phyloP scores from a whole-genome alignment of 1,140 invertebrate species.

The Brachionus paranguensis region DNA sequence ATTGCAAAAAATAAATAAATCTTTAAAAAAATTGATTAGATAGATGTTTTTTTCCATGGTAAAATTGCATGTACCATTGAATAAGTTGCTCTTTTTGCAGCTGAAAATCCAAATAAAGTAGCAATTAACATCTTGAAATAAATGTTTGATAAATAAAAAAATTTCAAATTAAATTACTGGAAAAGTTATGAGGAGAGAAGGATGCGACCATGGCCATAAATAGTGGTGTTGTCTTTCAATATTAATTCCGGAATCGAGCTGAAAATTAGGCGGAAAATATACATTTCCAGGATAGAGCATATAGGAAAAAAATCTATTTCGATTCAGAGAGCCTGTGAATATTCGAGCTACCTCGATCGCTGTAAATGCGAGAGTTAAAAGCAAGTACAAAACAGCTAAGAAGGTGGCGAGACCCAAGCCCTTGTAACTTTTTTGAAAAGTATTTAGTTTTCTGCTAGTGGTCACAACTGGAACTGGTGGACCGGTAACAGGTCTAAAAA shows the following conservation, averaged over 20 bases:
- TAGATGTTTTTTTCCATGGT: too few relatives aligned
- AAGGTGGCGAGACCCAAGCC: background rate
- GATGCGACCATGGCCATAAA: conserved; percentile 31
- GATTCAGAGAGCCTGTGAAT: background rate
- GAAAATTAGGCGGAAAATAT: conserved; percentile 13
- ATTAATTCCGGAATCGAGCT: background rate
- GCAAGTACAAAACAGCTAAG: background rate
- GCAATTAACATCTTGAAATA: background rate
- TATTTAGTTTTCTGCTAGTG: background rate
- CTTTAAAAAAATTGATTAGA: background rate
- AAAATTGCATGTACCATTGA: background rate
- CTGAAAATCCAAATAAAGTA: background rate
- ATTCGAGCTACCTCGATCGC: background rate
- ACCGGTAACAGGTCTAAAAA: background rate
- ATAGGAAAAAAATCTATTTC: background rate
- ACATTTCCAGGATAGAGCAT: conserved; percentile 18
- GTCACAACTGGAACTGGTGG: background rate
- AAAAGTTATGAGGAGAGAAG: background rate
- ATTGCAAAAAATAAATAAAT: conserved; percentile 19
- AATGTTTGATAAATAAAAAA: background rate
- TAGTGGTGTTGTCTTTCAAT: conserved; percentile 15
- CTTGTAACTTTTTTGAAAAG: background rate
- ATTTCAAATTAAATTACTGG: background rate
- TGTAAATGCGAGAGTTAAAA: background rate
- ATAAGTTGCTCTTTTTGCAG: background rate